A percentile compares a stretch with the other conserved stretches of the same genome.
These are phyloP conservation scores for Chloroclysta siterata DNA, from an alignment of 2,888 invertebrate genomes.

Conservation along the genomic window DNA sequence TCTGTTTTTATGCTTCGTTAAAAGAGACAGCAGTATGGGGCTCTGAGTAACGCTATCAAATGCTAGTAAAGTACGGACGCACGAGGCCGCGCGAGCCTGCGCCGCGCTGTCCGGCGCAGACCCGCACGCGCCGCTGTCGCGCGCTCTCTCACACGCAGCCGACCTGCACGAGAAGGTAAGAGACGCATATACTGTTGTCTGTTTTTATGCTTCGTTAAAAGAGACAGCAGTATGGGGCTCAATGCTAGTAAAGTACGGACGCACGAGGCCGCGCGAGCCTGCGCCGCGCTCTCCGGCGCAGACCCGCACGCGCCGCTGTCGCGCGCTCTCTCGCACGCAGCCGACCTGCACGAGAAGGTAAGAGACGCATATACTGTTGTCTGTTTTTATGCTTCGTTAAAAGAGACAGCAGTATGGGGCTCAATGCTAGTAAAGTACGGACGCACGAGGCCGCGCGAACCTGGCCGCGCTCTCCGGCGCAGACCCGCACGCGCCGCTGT, in stretches of 20 bases:
- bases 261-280: constrained; percentile 94
- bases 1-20: no score
- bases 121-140: constrained; percentile 95
- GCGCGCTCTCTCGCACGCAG: constrained; percentile 90
- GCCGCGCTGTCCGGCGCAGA: constrained; percentile 95
- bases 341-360: constrained; percentile 64
- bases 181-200: constrained; percentile 75
- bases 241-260: no score
- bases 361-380: constrained; percentile 75
- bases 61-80: no score
- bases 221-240: no score
- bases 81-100: constrained; percentile 94
- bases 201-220: no score
- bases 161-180: constrained; percentile 63
- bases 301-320: constrained; percentile 97
- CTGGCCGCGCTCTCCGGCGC: constrained; percentile 94
- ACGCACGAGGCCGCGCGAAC: constrained; percentile 94
- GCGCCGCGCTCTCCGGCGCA: constrained; percentile 93
- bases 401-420: no score
- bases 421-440: no score
- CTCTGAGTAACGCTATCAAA: no score
- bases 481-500: constrained; percentile 96
- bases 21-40: no score
- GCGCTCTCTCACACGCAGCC: constrained; percentile 90
- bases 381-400: no score